Conservation (phyloP, 2,888 invertebrate species). For the Harpalus rufipes region DNA sequence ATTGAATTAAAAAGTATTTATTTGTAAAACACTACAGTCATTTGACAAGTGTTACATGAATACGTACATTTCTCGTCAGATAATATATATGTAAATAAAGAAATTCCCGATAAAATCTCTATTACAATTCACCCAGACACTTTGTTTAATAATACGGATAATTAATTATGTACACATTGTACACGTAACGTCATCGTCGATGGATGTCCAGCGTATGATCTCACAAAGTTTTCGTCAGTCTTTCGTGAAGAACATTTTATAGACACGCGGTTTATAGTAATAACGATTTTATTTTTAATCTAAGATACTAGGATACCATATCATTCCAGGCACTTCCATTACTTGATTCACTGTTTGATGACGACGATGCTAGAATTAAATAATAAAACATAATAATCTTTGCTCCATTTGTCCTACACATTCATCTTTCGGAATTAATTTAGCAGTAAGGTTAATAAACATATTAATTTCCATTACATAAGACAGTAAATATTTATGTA, state of each 20-base stretch:
- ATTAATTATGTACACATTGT: constrained; percentile 61
- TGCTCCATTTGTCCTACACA: constrained; percentile 53
- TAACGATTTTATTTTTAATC: constrained; percentile 70
- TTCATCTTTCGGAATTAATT: neutral
- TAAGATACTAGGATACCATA: constrained; percentile 80
- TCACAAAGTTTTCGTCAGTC: constrained; percentile 61
- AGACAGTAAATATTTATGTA: too few species aligned
- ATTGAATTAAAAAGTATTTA: constrained; percentile 35
- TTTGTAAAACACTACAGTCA: constrained; percentile 4
- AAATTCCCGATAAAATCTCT: constrained; percentile 39
- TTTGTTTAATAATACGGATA: constrained; percentile 59
- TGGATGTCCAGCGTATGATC: constrained; percentile 35
- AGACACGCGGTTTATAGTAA: constrained; percentile 33
- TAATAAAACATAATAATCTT: constrained; percentile 64
- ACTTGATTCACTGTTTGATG: constrained; percentile 77
- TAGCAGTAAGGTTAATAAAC: neutral
- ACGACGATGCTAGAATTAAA: constrained; percentile 74
- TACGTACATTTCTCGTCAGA: constrained; percentile 46
- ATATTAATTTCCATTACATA: too few species aligned
- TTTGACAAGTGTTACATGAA: constrained; percentile 20
- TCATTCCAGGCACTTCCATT: constrained; percentile 80
- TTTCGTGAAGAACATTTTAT: constrained; percentile 52
- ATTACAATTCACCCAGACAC: constrained; percentile 46
- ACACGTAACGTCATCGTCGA: constrained; percentile 36
- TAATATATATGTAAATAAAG: constrained; percentile 30